A percentile compares a stretch with the other conserved stretches of the same genome.
Evolutionary conservation across 2,797 vertebrate species (phyloP).

Genomic region (Thaleichthys pacificus): DNA sequence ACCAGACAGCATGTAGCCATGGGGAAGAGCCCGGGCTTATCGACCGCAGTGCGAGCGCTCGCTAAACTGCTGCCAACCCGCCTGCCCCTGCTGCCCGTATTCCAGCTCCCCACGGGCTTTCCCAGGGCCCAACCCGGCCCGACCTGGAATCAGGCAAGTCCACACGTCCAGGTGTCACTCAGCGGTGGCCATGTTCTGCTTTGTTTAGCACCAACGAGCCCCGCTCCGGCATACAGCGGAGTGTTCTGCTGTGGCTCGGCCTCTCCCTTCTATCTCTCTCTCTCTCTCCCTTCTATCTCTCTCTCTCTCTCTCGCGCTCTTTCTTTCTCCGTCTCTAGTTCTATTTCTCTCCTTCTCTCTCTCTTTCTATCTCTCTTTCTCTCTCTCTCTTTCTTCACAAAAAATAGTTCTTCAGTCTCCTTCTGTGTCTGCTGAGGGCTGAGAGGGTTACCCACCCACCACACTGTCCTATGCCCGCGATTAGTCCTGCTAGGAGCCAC

Average conservation of each 20-base stretch:
- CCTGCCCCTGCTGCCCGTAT: conserved; percentile 42
- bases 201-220: conserved; percentile 28
- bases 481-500: conserved; percentile 55
- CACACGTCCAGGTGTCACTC: conserved; percentile 50
- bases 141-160: conserved; percentile 1
- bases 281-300: conserved; percentile 25
- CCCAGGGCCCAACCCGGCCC: conserved; percentile 36
- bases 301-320: conserved; percentile 27
- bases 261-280: conserved; percentile 18
- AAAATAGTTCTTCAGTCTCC: not conserved
- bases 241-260: conserved; percentile 26
- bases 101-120: conserved; percentile 44
- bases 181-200: conserved; percentile 51
- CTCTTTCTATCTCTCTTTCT: not conserved
- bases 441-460: conserved; percentile 20
- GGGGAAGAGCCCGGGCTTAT: conserved; percentile 59
- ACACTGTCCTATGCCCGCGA: conserved; percentile 36
- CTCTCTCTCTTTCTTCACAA: not conserved
- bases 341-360: not conserved
- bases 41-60: conserved; percentile 55
- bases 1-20: conserved; percentile 60
- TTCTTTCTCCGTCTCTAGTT: not conserved
- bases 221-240: conserved; percentile 30
- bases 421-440: not conserved
- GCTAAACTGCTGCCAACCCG: conserved; percentile 12